These are phyloP conservation scores for Hippolais icterina DNA, from an alignment of 2,113 vertebrate species.

Conservation along the genomic window DNA sequence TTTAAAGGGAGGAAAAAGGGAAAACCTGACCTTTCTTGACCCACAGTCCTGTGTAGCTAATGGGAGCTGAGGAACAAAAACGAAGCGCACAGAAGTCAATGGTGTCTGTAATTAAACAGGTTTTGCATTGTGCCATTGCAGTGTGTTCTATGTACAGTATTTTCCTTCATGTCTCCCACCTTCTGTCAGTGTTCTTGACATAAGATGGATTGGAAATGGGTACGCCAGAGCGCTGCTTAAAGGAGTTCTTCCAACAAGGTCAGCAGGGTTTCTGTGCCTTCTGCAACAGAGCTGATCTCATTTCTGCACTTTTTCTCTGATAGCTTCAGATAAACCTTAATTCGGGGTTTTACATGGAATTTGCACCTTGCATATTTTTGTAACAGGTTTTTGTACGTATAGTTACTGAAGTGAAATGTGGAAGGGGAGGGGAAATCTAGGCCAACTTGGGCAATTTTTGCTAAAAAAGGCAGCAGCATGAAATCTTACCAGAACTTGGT, in stretches of 20 bases:
- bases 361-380: neutral
- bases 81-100: fast-evolving
- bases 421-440: no score
- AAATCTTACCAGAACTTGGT: neutral
- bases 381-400: neutral
- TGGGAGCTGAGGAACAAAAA: neutral
- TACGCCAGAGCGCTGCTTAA: neutral
- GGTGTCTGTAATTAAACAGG: neutral
- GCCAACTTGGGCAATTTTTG: neutral
- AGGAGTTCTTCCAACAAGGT: fast-evolving
- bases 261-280: neutral
- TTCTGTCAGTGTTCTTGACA: neutral
- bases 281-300: no score
- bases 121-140: neutral
- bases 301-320: neutral
- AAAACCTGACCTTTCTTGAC: neutral
- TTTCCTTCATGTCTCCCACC: neutral
- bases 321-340: neutral
- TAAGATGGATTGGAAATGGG: neutral
- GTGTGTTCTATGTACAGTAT: neutral
- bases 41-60: fast-evolving
- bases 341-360: neutral
- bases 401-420: neutral
- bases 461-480: neutral
- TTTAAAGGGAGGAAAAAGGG: neutral